phyloP scores from a whole-genome alignment of 2,888 invertebrate species.

The Patella depressa region DNA sequence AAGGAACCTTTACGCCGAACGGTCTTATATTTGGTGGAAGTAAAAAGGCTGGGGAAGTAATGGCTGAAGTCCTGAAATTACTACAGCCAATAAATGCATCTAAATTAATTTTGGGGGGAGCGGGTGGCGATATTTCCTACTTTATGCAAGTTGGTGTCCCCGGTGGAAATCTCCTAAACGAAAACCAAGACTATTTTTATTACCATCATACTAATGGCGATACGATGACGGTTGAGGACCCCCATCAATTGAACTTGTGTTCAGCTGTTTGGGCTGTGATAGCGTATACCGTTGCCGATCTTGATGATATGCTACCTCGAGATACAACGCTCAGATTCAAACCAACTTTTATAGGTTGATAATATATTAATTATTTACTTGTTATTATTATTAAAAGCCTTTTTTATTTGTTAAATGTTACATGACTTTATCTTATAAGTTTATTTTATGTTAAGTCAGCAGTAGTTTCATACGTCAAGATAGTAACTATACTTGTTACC shows the following conservation, averaged over 20 bases:
- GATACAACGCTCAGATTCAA: slow-evolving; percentile 2
- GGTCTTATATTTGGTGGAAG: slow-evolving; percentile 78
- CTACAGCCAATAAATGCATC: slow-evolving; percentile 81
- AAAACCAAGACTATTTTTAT: slow-evolving; percentile 81
- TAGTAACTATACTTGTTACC: too few relatives aligned
- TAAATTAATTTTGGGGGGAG: slow-evolving; percentile 70
- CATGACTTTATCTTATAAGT: too few relatives aligned
- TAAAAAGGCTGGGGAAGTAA: slow-evolving; percentile 70
- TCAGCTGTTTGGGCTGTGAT: slow-evolving; percentile 85
- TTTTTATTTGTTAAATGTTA: too few relatives aligned
- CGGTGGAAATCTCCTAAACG: slow-evolving; percentile 79
- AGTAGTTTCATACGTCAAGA: too few relatives aligned
- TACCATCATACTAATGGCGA: slow-evolving; percentile 86
- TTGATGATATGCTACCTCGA: slow-evolving; percentile 73
- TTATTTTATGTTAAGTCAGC: too few relatives aligned
- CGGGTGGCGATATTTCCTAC: slow-evolving; percentile 80
- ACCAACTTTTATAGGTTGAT: not conserved
- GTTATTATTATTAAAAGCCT: not conserved
- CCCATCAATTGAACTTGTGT: slow-evolving; percentile 80
- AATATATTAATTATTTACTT: not conserved
- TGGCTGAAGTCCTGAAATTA: slow-evolving; percentile 79
- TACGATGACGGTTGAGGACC: slow-evolving; percentile 82
- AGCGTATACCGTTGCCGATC: slow-evolving; percentile 84
- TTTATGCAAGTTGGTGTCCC: slow-evolving; percentile 80
- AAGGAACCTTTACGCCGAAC: slow-evolving; percentile 83